Percentiles rank a stretch among this genome's conserved stretches.
Conservation (phyloP, 2,113 vertebrate species). For the Arizona elegans region DNA sequence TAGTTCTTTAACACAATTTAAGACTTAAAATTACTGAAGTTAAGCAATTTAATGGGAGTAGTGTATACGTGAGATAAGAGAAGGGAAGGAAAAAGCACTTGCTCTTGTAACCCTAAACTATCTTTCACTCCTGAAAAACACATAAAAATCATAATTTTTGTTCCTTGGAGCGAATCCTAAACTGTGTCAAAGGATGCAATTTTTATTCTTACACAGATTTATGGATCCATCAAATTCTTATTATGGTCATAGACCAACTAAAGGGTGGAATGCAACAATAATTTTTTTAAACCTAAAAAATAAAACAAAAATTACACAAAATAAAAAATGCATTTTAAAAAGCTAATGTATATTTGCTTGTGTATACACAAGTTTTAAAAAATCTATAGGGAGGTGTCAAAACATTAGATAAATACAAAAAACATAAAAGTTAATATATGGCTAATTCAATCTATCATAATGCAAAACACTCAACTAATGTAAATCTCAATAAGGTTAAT, state of each 20-base stretch:
- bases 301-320: not conserved
- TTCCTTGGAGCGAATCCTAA: not conserved
- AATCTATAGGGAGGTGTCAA: not conserved
- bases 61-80: not conserved
- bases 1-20: not conserved
- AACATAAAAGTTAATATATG: not conserved
- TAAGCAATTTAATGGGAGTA: not conserved
- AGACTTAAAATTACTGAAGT: not conserved
- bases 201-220: not conserved
- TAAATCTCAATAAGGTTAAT: not conserved
- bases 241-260: not conserved
- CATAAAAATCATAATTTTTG: not conserved
- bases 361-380: not conserved
- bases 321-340: not conserved
- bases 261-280: not conserved
- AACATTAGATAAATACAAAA: not conserved
- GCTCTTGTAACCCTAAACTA: not conserved
- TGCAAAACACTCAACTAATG: not conserved
- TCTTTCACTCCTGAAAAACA: not conserved
- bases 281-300: not conserved
- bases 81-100: not conserved
- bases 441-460: not conserved
- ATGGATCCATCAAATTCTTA: not conserved
- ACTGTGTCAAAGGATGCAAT: not conserved
- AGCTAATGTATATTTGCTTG: not conserved